phyloP scores from a whole-genome alignment of 2,797 vertebrate genomes.

The Ctenopoma multispine region DNA sequence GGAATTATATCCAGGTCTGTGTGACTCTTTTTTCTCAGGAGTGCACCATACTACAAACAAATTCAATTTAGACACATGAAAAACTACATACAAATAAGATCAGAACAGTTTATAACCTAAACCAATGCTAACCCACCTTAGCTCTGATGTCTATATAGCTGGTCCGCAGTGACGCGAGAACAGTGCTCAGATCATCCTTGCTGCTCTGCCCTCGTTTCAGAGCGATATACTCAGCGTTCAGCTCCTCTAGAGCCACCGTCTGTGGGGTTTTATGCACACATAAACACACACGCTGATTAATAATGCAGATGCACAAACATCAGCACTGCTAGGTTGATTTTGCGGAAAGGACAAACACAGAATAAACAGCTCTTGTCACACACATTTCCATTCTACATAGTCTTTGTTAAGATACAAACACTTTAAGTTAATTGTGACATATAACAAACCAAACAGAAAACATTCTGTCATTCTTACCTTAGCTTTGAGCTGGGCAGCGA shows the following conservation, averaged over 20 bases:
- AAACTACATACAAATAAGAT: background rate
- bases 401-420: background rate
- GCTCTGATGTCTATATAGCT: constrained; percentile 74
- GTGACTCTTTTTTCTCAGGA: constrained; percentile 78
- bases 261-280: constrained; percentile 47
- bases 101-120: background rate
- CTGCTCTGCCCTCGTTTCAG: constrained; percentile 63
- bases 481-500: constrained; percentile 79
- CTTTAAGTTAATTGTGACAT: background rate
- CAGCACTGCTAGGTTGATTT: background rate
- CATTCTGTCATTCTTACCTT: constrained; percentile 74
- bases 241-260: constrained; percentile 76
- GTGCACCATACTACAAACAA: constrained; percentile 80
- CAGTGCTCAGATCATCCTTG: constrained; percentile 58
- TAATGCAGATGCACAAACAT: background rate
- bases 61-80: background rate
- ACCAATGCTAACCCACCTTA: constrained; percentile 59
- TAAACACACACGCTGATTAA: background rate
- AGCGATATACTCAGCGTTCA: constrained; percentile 73
- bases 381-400: background rate
- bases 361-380: background rate
- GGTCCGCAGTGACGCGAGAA: constrained; percentile 63
- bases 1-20: constrained; percentile 73
- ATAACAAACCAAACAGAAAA: background rate
- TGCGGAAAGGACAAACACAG: background rate